Conservation (phyloP, 2,888 invertebrate species). For the Carcina quercana region DNA sequence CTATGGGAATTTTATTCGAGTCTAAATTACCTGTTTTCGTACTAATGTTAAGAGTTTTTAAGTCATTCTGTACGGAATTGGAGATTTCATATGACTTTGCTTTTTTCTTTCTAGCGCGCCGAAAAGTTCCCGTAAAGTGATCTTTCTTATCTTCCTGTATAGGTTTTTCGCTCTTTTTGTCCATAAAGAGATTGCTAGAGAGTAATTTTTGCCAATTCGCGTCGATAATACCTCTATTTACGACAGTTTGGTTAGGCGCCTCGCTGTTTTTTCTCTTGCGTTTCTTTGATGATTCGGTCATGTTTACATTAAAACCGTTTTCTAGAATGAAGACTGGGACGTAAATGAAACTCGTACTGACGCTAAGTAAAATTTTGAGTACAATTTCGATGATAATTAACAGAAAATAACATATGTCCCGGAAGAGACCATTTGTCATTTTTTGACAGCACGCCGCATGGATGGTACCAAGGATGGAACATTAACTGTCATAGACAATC, state of each 20-base stretch:
- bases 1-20: constrained; percentile 7
- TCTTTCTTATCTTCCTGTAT: constrained; percentile 29
- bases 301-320: constrained; percentile 38
- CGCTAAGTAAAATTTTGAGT: constrained; percentile 31
- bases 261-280: constrained; percentile 36
- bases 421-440: constrained; percentile 43
- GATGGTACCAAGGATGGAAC: too few species aligned
- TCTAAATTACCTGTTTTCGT: constrained; percentile 16
- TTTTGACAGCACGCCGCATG: constrained; percentile 28
- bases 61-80: constrained; percentile 24
- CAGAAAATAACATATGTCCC: constrained; percentile 37
- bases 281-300: constrained; percentile 53
- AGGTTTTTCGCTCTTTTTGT: constrained; percentile 42
- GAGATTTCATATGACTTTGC: constrained; percentile 21
- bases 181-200: constrained; percentile 42
- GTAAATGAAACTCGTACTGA: constrained; percentile 22
- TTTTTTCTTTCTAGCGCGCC: constrained; percentile 50
- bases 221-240: constrained; percentile 44
- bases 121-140: constrained; percentile 47
- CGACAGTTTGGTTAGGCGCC: constrained; percentile 40
- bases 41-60: constrained; percentile 30
- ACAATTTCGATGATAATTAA: constrained; percentile 40
- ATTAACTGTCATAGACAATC: constrained; percentile 4
- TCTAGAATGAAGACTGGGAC: constrained; percentile 27
- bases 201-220: constrained; percentile 64